Evolutionary conservation across 1,140 invertebrate species (phyloP), one percentile per base, ranked within the genome.

Genomic region (Mylabris phalerata): DNA sequence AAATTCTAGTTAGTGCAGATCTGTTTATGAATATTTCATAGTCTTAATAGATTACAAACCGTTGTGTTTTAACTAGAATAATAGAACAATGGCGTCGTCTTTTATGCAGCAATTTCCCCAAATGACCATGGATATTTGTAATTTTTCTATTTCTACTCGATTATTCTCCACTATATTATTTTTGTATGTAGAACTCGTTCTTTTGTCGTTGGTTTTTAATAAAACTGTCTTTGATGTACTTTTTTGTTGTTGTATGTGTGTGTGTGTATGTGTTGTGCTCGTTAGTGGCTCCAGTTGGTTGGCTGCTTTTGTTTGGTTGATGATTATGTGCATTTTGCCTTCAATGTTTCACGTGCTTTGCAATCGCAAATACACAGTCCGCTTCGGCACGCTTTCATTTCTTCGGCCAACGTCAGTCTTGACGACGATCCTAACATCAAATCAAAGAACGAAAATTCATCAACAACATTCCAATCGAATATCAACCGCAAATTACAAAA

Each of bases 261-360:
- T 25, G 41, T 47, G 55, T 60, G 61, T 62, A 55, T 24, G 55
- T 58, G 55, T 47, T 52, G 41, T 49, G 62, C 64, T 68, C 64
- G 66, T 66, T 66, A 66, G 66, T 66, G 64, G 64, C 61, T 63
- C 58, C 61, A 57, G 32, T 32, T 32, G 32, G 63, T 55, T 32
- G 32, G 63, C 55, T 61, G 62, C 64, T 68, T 68, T 32, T 68
- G 64, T 66, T 66, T 64, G 52, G 56, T 58, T 32, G 58, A 65
- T 60, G 64, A 68, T 62, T 68, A 58, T 64, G 60, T 67, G 64
- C 64, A 67, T 64, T 67, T 67, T 63, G 59, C 60, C 48, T 66
- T 66, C 62, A 66, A 66, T 67, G 58, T 51, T 61, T 59, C 64
- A 64, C 64, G 65, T 64, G 58, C 54, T 60, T 56, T 60, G 64